Evolutionary conservation across 2,797 vertebrate genomes (phyloP), one percentile per base, ranked within the genome.

Genomic region (Halcyon smyrnensis): DNA sequence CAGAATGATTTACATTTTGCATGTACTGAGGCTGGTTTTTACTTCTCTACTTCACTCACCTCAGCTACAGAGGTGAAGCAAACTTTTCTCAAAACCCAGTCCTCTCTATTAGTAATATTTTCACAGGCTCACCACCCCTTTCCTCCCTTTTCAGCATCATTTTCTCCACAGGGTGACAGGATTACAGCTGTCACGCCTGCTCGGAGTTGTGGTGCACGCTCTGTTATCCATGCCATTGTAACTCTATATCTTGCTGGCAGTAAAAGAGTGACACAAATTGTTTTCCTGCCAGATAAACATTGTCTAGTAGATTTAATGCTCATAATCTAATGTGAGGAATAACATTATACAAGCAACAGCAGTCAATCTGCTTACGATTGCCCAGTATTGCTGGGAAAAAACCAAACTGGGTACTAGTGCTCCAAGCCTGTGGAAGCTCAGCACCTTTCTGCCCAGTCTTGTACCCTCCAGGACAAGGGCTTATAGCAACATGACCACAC

Each of bases 201-300:
- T 93, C 3, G 7, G 37, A 82, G 68, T 59, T 82, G 77, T 37
- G 46, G 46, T 80, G 59, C 9, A 8, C 75, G 43, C 20, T 87
- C 84, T 75, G 84, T 89, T 84, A 87, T 83, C 67, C 41, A 6
- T 77, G 81, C 83, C 92, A 84, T 73, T 84, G 81, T 83, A 94
- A 95, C 86, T 90, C 77, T 89, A 16, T 69, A 20, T 89, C 87
- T 93, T 85, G 37, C 90, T 89, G 65, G 81, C 90, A 87, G 60
- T 90, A 89, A 86, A 93, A 81, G 43, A 91, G 59, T 82, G 93
- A 93, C 88, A 96, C 75, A 95, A 87, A 94, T 93, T 86, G 90
- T 95, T 90, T 97, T 89, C 67, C 71, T 77, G 75, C 46, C 56
- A 82, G 78, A 89, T 90, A 90, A 96, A 92, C 81, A 89, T 39